Evolutionary conservation across 2,797 vertebrate species (phyloP).

Genomic region (Sebastes taczanowskii): DNA sequence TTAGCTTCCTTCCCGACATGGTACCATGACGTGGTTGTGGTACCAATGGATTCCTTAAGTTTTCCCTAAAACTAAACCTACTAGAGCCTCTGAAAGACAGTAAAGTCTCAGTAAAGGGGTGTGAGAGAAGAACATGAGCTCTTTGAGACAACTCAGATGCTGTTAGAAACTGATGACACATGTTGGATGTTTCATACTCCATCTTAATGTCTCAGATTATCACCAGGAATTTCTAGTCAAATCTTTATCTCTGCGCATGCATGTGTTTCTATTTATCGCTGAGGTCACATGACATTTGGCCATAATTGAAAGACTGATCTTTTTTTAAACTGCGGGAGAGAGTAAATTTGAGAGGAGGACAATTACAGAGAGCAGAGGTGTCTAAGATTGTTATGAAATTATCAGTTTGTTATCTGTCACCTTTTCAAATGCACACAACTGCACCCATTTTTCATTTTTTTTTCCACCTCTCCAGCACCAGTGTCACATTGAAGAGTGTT

Average conservation of each 20-base stretch:
- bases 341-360: slow-evolving; percentile 15
- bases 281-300: slow-evolving; percentile 4
- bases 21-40: too few relatives aligned
- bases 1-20: too few relatives aligned
- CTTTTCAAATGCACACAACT: slow-evolving; percentile 1
- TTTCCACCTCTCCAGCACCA: neutral
- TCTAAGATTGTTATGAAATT: slow-evolving; percentile 5
- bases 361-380: slow-evolving; percentile 34
- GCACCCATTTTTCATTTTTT: neutral
- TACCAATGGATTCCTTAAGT: too few relatives aligned
- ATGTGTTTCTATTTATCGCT: slow-evolving; percentile 25
- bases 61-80: too few relatives aligned
- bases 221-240: neutral
- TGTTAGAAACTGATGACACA: neutral
- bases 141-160: neutral
- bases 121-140: neutral
- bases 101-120: neutral
- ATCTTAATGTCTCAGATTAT: slow-evolving; percentile 10
- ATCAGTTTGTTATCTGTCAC: neutral
- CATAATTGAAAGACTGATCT: slow-evolving; percentile 10
- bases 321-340: neutral
- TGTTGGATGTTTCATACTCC: neutral
- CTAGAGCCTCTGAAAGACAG: too few relatives aligned
- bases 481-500: neutral
- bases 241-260: neutral